Evolutionary conservation across 2,888 invertebrate species (phyloP), one percentile per base, ranked within the genome.

Genomic region (Crocallis elinguaria): DNA sequence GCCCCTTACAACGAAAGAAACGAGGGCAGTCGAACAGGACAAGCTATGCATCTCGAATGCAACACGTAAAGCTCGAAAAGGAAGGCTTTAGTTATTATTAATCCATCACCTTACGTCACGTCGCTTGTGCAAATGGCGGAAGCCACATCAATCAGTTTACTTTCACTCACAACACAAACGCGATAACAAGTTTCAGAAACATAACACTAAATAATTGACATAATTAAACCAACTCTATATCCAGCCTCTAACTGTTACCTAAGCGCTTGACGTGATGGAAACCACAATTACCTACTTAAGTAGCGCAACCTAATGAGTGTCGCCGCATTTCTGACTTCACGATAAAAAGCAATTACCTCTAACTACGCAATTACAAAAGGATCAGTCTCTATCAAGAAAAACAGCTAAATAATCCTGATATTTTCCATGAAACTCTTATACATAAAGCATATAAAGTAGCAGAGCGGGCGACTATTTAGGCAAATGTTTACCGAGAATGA

Each of bases 101-200:
- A 74, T 71, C 61, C 64, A 62, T 75, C 55, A 66, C 57, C 50
- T 83, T 81, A 75, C 79, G 71, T 81, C 77, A 82, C 52, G 39
- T 41, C 2, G 33, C 67, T 82, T 84, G 77, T 76, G 81, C 67
- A 82, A 85, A 79, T 65, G 63, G 69, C 81, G 85, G 82, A 84
- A 83, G 75, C 67, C 25, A 13, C 38, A 67, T 64, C 60, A 66
- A 61, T 64, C 58, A 61, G 59, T 69, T 75, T 53, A 73, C 82
- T 83, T 82, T 82, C 83, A 77, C 80, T 68, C 44, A 54, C 57
- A 64, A 64, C 21, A 25, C 23, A 25, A 9, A 9, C 49, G 65
- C 58, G 46, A 58, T 61, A 71, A 71, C 74, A 57, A 54, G 70
- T 68, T 75, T 71, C 65, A 68, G 71, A 58, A 67, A 66, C 57